Percentiles rank a stretch among this genome's conserved stretches.
These are phyloP conservation scores for Falco berigora DNA, from an alignment of 2,797 vertebrate genomes.

Conservation along the genomic window DNA sequence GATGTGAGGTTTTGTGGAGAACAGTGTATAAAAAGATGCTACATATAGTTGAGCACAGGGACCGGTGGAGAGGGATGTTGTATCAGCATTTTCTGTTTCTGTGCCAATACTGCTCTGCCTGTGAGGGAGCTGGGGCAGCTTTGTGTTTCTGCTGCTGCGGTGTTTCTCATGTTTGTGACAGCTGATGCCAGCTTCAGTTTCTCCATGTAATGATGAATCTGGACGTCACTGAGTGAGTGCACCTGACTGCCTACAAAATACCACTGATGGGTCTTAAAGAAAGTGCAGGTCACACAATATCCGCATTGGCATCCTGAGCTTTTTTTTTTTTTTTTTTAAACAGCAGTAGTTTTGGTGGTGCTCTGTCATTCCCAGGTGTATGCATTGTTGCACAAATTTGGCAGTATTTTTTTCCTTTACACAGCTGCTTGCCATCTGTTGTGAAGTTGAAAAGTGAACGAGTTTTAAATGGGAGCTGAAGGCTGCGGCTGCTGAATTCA, in stretches of 20 bases:
- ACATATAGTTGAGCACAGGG: neutral
- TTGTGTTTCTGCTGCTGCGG: neutral
- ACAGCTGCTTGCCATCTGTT: neutral
- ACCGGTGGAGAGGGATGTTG: neutral
- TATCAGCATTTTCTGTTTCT: neutral
- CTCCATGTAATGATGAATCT: neutral
- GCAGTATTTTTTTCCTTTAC: neutral
- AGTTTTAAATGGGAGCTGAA: neutral
- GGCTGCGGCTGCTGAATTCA: neutral
- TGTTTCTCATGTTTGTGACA: neutral
- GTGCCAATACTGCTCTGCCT: neutral
- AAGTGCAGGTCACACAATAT: neutral
- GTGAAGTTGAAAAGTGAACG: neutral
- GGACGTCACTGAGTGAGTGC: neutral
- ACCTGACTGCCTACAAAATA: neutral
- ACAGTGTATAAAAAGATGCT: neutral
- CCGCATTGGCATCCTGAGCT: neutral
- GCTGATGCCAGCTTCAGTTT: neutral
- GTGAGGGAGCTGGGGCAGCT: neutral
- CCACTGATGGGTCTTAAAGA: neutral
- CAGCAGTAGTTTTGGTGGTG: neutral
- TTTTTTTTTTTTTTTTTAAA: neutral
- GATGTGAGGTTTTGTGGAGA: neutral
- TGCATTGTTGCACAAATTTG: neutral
- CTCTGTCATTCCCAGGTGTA: neutral